Conservation (phyloP, 1,140 invertebrate species). For the Brevipalpus yothersi region DNA sequence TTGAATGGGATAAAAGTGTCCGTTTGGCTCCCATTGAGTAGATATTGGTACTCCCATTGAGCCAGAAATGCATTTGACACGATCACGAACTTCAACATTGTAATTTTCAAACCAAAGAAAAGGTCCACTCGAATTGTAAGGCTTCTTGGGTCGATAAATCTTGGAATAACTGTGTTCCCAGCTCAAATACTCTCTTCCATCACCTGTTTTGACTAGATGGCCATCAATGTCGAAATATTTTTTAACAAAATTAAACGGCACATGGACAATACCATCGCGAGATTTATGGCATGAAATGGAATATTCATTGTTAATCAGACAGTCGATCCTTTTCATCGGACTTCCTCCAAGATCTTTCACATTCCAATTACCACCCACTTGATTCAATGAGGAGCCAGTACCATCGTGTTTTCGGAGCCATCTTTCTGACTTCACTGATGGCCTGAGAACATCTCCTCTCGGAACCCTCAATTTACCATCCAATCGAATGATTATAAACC, state of each 20-base stretch:
- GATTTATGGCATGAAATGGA: slow-evolving; percentile 45
- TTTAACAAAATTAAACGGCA: slow-evolving; percentile 74
- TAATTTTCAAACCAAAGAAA: slow-evolving; percentile 95
- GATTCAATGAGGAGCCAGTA: background rate
- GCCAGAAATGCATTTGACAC: slow-evolving; percentile 84
- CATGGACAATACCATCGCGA: slow-evolving; percentile 53
- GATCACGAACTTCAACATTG: slow-evolving; percentile 77
- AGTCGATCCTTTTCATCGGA: slow-evolving; percentile 33
- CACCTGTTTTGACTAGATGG: slow-evolving; percentile 28
- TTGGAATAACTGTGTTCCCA: slow-evolving; percentile 87
- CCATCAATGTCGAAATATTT: slow-evolving; percentile 82
- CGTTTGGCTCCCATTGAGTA: slow-evolving; percentile 65
- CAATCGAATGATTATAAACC: background rate
- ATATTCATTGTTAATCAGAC: slow-evolving; percentile 68
- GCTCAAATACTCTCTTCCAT: slow-evolving; percentile 35
- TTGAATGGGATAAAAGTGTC: slow-evolving; percentile 93
- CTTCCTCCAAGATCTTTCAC: background rate
- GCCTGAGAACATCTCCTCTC: background rate
- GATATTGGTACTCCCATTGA: slow-evolving; percentile 75
- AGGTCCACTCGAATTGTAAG: slow-evolving; percentile 59
- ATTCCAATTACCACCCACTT: background rate
- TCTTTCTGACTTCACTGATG: background rate
- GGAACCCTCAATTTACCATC: background rate
- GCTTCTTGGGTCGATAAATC: slow-evolving; percentile 58
- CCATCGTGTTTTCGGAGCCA: background rate